Conservation (phyloP, 2,888 invertebrate genomes). For the Apamea monoglypha region DNA sequence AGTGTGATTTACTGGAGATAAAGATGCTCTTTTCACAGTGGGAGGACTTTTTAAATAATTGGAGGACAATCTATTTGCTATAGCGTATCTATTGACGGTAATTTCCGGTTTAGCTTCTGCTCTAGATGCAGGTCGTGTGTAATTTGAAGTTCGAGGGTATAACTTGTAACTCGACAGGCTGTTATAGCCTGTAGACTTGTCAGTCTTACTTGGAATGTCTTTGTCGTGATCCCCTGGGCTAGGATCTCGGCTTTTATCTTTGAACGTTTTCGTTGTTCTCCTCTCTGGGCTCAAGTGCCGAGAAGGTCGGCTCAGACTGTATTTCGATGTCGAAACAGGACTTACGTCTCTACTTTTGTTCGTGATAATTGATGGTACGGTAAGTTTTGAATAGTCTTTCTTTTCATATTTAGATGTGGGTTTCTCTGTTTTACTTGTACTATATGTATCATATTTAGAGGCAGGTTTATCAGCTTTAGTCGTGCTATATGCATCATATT, state of each 20-base stretch:
- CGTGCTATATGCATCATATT: constrained; percentile 74
- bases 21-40: constrained; percentile 80
- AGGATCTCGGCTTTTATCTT: constrained; percentile 89
- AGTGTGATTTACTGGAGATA: constrained; percentile 81
- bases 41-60: constrained; percentile 85
- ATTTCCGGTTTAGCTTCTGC: constrained; percentile 80
- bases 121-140: constrained; percentile 79
- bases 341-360: constrained; percentile 90
- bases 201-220: constrained; percentile 90
- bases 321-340: constrained; percentile 87
- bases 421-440: constrained; percentile 69
- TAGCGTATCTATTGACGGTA: constrained; percentile 80
- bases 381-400: constrained; percentile 88
- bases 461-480: constrained; percentile 70
- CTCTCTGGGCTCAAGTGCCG: constrained; percentile 89
- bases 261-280: constrained; percentile 80
- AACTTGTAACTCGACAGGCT: constrained; percentile 88
- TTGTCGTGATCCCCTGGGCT: constrained; percentile 90
- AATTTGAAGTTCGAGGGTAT: constrained; percentile 87
- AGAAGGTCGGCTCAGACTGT: constrained; percentile 83
- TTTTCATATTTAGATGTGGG: constrained; percentile 81
- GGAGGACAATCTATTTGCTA: constrained; percentile 84
- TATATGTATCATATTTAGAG: constrained; percentile 77
- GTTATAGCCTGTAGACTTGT: constrained; percentile 89
- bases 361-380: constrained; percentile 78